These are phyloP conservation scores for Choristoneura fumiferana DNA, from an alignment of 1,140 invertebrate species.

Conservation along the genomic window DNA sequence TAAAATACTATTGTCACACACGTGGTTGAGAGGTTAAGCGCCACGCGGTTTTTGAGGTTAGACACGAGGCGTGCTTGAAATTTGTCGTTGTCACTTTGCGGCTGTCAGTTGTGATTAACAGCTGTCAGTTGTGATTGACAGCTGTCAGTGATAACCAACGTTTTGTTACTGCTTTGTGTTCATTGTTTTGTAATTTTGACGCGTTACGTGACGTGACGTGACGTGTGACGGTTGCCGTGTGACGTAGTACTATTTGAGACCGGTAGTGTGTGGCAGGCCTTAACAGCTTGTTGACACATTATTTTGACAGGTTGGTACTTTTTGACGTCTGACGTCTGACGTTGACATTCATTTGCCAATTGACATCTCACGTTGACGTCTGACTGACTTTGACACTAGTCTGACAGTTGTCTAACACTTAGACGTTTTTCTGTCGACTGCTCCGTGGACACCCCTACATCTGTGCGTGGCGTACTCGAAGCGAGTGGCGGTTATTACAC, in stretches of 20 bases:
- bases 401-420: too few relatives aligned
- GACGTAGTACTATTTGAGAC: too few relatives aligned
- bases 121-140: background rate
- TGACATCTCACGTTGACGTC: too few relatives aligned
- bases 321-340: too few relatives aligned
- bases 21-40: background rate
- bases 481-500: background rate
- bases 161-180: background rate
- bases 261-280: too few relatives aligned
- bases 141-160: background rate
- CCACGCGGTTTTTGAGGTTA: background rate
- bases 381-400: too few relatives aligned
- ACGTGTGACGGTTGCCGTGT: too few relatives aligned
- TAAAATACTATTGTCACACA: too few relatives aligned
- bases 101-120: background rate
- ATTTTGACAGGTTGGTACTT: too few relatives aligned
- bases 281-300: too few relatives aligned
- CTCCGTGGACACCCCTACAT: background rate
- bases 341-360: too few relatives aligned
- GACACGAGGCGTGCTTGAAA: background rate
- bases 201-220: background rate
- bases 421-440: background rate
- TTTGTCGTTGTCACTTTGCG: too few relatives aligned
- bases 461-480: background rate
- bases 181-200: background rate